Evolutionary conservation across 2,888 invertebrate genomes (phyloP), one percentile per base, ranked within the genome.

Genomic region (Eupsilia transversa): DNA sequence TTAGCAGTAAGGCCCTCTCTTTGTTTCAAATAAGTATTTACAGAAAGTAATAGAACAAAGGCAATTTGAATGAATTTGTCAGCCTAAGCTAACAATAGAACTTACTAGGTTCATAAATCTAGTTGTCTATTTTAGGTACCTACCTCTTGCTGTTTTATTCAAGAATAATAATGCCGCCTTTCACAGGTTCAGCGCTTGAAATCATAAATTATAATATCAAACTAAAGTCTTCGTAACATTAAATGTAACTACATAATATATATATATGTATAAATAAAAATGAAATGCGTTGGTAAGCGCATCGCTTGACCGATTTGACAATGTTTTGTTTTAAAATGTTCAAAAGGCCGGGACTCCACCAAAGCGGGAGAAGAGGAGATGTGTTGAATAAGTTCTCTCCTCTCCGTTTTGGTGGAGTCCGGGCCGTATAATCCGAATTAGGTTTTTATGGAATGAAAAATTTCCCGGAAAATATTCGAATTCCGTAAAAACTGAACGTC

Each of bases 1-100:
- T 72, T 80, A 76, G 43, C 66, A 59, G 33, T 57, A 59, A 54
- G 70, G 57, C 43, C 54, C 38, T 46, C 56, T 41, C 57, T 65
- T 79, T 65, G 67, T 74, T 71, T 70, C 52, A 74, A 69, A 66
- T 65, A 57, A 67, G 60, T 74, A 64, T 74, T 67, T 74, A 56
- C 64, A 68, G 46, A 38, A 74, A 65, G 33, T 61, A 68, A 79
- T 79, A 46, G 14, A 57, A 61, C 64, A 82, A 67, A 78, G 60
- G 49, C 41, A 65, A 57, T 75, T 57, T 57, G 10, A 74, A 61
- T 60, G 35, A 74, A 82, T 74, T 75, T 72, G 64, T 68, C 52
- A 74, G 70, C 71, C 52, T 71, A 57, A 60, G 12, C 52, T 30
- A 54, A 74, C 67, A 82, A 63, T 73, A 20, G 38, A 59, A 56